Evolutionary conservation across 1,140 invertebrate species (phyloP), one percentile per base, ranked within the genome.

Genomic region (Belonocnema kinseyi): DNA sequence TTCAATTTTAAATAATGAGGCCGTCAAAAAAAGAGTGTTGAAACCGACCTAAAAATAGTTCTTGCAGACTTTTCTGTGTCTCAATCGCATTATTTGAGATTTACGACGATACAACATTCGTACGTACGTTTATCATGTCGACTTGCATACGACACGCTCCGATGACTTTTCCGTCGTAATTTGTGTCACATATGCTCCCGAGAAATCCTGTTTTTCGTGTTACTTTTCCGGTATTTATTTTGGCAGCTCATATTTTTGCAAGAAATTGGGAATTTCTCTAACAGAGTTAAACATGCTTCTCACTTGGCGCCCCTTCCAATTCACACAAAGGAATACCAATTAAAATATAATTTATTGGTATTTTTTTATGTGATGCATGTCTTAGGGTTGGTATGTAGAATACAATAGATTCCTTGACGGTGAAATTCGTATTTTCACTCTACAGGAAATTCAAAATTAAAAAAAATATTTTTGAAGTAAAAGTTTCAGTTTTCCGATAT

Each of bases 161-260:
- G 58, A 61, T 61, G 58, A 61, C 58, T 61, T 61, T 61, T 61
- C 58, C 58, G 21, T 61, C 58, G 58, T 61, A 61, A 61, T 61
- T 61, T 61, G 58, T 61, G 58, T 61, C 58, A 61, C 58, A 46
- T 46, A 46, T 46, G 40, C 40, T 46, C 40, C 6, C 40, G 58
- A 12, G 58, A 33, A 61, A 61, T 16, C 21, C 21, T 61, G 58
- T 33, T 61, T 61, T 61, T 61, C 33, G 19, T 58, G 19, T 58
- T 21, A 58, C 56, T 26, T 58, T 58, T 7, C 56, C 19, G 56
- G 53, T 54, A 58, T 58, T 58, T 58, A 58, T 58, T 58, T 21
- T 61, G 58, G 58, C 58, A 61, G 58, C 56, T 58, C 56, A 12
- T 58, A 58, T 58, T 21, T 26, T 58, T 54, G 53, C 16, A 17